phyloP scores from a whole-genome alignment of 1,140 invertebrate species.

The Hyles euphorbiae region DNA sequence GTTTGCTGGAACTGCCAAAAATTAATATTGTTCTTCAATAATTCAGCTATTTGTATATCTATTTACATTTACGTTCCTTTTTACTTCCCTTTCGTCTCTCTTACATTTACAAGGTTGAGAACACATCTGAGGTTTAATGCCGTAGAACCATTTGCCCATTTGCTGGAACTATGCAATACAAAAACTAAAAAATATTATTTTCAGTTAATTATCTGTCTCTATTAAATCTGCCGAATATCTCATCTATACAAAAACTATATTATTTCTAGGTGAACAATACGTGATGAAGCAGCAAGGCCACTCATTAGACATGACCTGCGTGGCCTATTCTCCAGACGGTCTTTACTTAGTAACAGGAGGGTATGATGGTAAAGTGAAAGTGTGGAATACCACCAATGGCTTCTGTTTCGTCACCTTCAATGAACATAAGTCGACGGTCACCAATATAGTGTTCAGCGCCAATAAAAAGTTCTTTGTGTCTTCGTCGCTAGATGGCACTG shows the following conservation, averaged over 20 bases:
- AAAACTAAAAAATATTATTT: too few species aligned
- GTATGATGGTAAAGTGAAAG: slow-evolving; percentile 96
- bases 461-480: slow-evolving; percentile 95
- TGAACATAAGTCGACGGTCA: slow-evolving; percentile 90
- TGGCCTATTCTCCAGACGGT: slow-evolving; percentile 94
- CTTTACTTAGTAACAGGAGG: slow-evolving; percentile 94
- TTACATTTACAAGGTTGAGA: too few species aligned
- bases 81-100: too few species aligned
- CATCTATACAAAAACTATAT: neutral
- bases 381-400: slow-evolving; percentile 93
- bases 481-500: slow-evolving; percentile 95
- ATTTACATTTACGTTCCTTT: too few species aligned
- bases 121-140: too few species aligned
- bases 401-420: slow-evolving; percentile 97
- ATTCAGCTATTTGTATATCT: too few species aligned
- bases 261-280: slow-evolving; percentile 87
- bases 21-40: too few species aligned
- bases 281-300: slow-evolving; percentile 98
- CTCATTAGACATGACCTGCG: slow-evolving; percentile 89
- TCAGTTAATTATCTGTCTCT: too few species aligned
- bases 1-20: too few species aligned
- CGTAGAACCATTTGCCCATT: too few species aligned
- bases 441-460: slow-evolving; percentile 88
- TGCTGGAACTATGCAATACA: too few species aligned
- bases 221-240: neutral